Percentiles rank a stretch among this genome's conserved stretches.
Conservation (phyloP, 64 coral and sea anemone species). For the Astreopora myriophthalma region DNA sequence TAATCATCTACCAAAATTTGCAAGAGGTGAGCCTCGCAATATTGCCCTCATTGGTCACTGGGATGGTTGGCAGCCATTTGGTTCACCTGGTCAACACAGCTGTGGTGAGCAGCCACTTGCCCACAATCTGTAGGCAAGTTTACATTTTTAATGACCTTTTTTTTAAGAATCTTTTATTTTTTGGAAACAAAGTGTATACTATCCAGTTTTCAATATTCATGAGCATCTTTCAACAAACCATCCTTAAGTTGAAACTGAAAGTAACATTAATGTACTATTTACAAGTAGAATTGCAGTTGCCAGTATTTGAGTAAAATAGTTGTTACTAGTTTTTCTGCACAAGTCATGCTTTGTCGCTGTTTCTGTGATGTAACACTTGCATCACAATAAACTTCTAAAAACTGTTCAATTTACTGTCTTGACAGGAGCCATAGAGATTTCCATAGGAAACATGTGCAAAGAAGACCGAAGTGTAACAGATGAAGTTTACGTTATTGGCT, state of each 20-base stretch:
- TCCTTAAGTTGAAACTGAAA: no score
- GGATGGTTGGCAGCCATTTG: slow-evolving; percentile 11
- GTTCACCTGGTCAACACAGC: neutral
- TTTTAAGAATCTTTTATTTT: no score
- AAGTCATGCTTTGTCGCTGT: neutral
- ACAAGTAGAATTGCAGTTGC: no score
- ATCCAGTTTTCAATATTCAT: no score
- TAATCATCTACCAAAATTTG: neutral
- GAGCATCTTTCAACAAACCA: no score
- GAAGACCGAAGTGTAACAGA: slow-evolving; percentile 10
- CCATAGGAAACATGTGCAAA: slow-evolving; percentile 43
- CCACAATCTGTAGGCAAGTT: no score
- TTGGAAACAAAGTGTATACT: no score
- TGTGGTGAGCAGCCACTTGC: neutral
- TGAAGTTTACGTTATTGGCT: slow-evolving; percentile 54
- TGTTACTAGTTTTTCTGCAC: no score
- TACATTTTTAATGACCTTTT: no score
- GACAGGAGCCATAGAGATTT: neutral
- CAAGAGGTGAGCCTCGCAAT: neutral
- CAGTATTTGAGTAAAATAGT: no score
- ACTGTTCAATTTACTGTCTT: neutral
- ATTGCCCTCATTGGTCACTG: neutral
- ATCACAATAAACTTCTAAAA: neutral
- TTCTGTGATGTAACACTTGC: no score
- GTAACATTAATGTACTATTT: no score